Conservation (phyloP, 2,888 invertebrate genomes). For the Eupithecia exiguata region DNA sequence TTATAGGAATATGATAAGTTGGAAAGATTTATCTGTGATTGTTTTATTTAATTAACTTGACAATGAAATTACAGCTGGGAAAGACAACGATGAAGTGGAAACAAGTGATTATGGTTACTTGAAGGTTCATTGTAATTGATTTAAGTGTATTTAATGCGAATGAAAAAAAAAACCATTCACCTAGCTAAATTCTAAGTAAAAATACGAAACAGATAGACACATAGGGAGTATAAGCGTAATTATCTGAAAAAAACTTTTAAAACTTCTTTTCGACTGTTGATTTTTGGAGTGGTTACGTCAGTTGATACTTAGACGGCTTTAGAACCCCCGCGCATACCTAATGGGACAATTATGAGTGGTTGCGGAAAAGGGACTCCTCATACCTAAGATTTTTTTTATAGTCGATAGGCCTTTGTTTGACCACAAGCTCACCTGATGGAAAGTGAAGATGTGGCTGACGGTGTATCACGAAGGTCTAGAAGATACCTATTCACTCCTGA, state of each 20-base stretch:
- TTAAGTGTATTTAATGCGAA: background rate
- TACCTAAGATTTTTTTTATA: background rate
- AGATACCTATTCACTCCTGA: no score
- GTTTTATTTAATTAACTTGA: background rate
- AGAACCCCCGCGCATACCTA: background rate
- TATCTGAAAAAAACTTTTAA: no score
- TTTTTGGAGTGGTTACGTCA: background rate
- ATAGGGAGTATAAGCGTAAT: no score
- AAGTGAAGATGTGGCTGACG: no score
- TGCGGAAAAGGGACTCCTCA: background rate
- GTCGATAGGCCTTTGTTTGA: no score
- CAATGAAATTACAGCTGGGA: background rate
- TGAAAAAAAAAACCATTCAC: no score
- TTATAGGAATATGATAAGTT: slow-evolving; percentile 24
- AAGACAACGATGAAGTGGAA: background rate
- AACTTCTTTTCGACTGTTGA: background rate
- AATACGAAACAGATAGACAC: background rate
- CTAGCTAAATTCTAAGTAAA: background rate
- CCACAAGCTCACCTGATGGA: no score
- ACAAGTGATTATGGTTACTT: background rate
- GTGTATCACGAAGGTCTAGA: no score
- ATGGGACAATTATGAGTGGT: background rate
- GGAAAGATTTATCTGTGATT: background rate
- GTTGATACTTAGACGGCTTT: background rate
- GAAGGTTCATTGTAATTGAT: background rate